Evolutionary conservation across 2,888 invertebrate genomes (phyloP), one percentile per base, ranked within the genome.

Genomic region (Archips xylosteana): DNA sequence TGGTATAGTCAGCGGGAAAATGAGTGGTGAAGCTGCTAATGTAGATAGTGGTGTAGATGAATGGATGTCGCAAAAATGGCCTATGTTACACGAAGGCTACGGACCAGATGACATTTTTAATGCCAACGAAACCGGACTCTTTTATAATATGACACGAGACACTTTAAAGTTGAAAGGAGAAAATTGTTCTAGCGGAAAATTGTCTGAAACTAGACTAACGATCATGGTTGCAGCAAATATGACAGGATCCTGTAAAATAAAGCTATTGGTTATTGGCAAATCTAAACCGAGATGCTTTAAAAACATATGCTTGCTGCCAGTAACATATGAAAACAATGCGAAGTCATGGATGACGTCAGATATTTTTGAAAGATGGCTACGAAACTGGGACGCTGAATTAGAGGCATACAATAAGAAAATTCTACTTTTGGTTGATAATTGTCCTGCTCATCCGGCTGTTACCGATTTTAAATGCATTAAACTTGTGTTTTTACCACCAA

Each of bases 141-240:
- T 83, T 75, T 83, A 76, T 73, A 82, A 80, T 76, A 77, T 79
- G 59, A 78, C 79, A 6, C 82, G 82, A 3, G 79, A 80, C 60
- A 79, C 82, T 6, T 77, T 83, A 47, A 78, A 75, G 68, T 84
- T 82, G 71, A 84, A 81, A 81, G 79, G 79, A 39, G 83, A 86
- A 75, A 81, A 82, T 68, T 84, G 82, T 76, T 69, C 60, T 5
- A 81, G 82, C 49, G 85, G 82, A 65, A 84, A 85, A 70, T 70
- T 79, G 5, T 80, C 79, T 32, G 82, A 85, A 72, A 79, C 80
- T 42, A 76, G 84, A 71, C 69, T 87, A 66, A 87, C 84, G 6
- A 78, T 85, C 60, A 75, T 86, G 60, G 78, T 86, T 59, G 80
- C 81, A 75, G 79, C 81, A 6, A 86, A 85, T 77, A 83, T 82